Evolutionary conservation across 2,888 invertebrate species (phyloP), one percentile per base, ranked within the genome.

Genomic region (Phrixothrix hirtus): DNA sequence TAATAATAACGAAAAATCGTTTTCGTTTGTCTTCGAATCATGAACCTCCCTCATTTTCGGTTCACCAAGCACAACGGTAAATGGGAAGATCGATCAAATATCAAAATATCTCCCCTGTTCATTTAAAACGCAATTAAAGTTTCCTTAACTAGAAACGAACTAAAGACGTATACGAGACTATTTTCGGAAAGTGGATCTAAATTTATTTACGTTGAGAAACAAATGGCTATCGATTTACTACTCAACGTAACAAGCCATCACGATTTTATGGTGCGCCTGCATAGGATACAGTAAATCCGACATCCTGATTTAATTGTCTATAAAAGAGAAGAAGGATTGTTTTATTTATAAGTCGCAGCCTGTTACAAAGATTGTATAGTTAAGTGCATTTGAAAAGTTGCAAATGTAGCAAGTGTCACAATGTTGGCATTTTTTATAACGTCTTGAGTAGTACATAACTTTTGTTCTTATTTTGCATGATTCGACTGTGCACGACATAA

Each of bases 401-500:
- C n/a, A n/a, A n/a, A n/a, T n/a, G n/a, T n/a, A n/a, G n/a, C n/a
- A 35, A 16, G 6, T 45, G 46, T 37, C 37, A 46, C 46, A 37
- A 21, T 30, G 39, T 39, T 26, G 17, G 29, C 9, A 27, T 9
- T 27, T 27, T 10, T 27, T 27, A 11, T 9, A 4, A 5, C 9
- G 9, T 27, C 10, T 10, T 27, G 9, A 9, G 27, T n/a, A n/a
- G n/a, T n/a, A n/a, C n/a, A n/a, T n/a, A n/a, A n/a, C n/a, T n/a
- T n/a, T n/a, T n/a, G n/a, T n/a, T n/a, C 55, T 55, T 54, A 57
- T 55, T 64, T 61, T 60, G 62, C 61, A 65, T 60, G 47, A 56
- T 53, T 55, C 59, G 60, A 55, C 58, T 59, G 58, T 60, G 61
- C 59, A 57, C 47, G 59, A 56, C 62, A 62, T 65, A 63, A 65